These are phyloP conservation scores for Acrocyrtus sp. DNA, from an alignment of 2,888 invertebrate genomes.

Conservation along the genomic window DNA sequence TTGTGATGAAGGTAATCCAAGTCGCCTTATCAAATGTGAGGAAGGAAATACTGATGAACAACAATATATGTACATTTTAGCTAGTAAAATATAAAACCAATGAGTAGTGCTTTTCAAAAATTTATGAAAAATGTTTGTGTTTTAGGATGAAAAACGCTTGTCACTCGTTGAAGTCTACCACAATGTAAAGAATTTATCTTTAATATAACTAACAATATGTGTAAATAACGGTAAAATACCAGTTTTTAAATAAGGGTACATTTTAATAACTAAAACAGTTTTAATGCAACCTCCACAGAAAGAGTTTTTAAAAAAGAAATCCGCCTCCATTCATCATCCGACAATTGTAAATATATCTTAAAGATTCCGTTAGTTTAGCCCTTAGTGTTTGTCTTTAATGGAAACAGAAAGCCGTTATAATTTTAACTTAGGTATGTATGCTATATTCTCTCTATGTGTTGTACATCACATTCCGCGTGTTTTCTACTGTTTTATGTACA, in stretches of 20 bases:
- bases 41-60: conserved; percentile 16
- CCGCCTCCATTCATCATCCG: too few relatives aligned
- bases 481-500: background rate
- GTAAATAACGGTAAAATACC: too few relatives aligned
- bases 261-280: too few relatives aligned
- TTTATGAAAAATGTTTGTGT: background rate
- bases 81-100: background rate
- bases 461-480: conserved; percentile 17
- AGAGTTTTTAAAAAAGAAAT: too few relatives aligned
- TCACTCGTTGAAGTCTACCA: background rate
- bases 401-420: background rate
- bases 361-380: too few relatives aligned
- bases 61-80: conserved; percentile 3
- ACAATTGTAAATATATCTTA: too few relatives aligned
- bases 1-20: conserved; percentile 48
- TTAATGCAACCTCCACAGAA: too few relatives aligned
- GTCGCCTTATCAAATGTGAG: conserved; percentile 48
- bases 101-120: background rate
- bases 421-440: background rate
- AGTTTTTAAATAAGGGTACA: too few relatives aligned
- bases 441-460: conserved; percentile 5
- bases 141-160: background rate
- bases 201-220: too few relatives aligned
- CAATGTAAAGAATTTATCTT: too few relatives aligned
- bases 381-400: too few relatives aligned